Conservation (phyloP, 2,797 vertebrate species). For the Typhlichthys subterraneus region DNA sequence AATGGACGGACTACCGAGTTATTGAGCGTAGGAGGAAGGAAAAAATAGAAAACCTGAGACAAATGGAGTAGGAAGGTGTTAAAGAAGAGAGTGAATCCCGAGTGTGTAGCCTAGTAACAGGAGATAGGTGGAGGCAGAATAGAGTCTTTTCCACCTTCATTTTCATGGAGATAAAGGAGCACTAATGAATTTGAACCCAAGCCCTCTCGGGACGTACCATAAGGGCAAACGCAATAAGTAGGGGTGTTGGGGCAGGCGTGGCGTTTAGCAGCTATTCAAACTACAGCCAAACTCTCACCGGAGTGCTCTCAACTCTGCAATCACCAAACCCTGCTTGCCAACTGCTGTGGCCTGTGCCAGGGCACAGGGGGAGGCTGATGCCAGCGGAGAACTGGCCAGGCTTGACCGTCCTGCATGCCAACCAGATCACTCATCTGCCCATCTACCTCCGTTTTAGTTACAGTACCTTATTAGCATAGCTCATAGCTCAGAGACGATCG, state of each 20-base stretch:
- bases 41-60: neutral
- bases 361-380: conserved; percentile 37
- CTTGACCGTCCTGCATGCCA: conserved; percentile 35
- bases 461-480: conserved; percentile 33
- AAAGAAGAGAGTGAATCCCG: conserved; percentile 33
- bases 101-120: conserved; percentile 53
- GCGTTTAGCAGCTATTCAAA: conserved; percentile 57
- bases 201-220: conserved; percentile 66
- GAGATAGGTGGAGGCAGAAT: conserved; percentile 56
- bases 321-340: conserved; percentile 56
- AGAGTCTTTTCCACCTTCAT: conserved; percentile 51
- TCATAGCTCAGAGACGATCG: conserved; percentile 10
- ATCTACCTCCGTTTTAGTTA: conserved; percentile 44
- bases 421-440: conserved; percentile 49
- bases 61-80: neutral
- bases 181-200: conserved; percentile 73
- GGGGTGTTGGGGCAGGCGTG: conserved; percentile 25
- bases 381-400: conserved; percentile 55
- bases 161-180: conserved; percentile 72
- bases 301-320: conserved; percentile 58
- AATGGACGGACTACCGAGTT: conserved; percentile 32
- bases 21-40: conserved; percentile 14
- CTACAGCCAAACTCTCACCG: conserved; percentile 64
- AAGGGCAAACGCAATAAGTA: conserved; percentile 61
- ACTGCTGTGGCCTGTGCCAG: conserved; percentile 59